Evolutionary conservation across 1,140 invertebrate species (phyloP), one percentile per base, ranked within the genome.

Genomic region (Achroia grisella): DNA sequence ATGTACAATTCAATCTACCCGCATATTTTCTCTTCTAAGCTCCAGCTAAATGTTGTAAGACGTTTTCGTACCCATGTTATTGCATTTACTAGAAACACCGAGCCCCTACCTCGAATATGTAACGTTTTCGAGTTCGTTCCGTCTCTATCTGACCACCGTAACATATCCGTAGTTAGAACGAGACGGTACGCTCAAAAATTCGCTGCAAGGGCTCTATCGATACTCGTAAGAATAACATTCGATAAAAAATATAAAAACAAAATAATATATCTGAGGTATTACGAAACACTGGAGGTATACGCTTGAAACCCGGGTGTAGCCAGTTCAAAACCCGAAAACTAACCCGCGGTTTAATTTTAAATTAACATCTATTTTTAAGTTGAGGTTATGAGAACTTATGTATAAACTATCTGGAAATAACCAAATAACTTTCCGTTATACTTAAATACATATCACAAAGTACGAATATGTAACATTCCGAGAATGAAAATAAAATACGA

Each of bases 1-100:
- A 84, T 84, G 71, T 82, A 84, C 78, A 82, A 79, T 76, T 85
- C 72, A 68, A 67, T 51, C 80, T 85, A 85, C 76, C 80, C 76
- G 76, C 78, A 75, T 78, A 62, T 71, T 68, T 66, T 63, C 62
- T 57, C 51, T 56, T 66, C 69, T 82, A 79, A 80, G 76, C 78
- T 82, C 73, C 66, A 52, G 52, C 56, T 62, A 56, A 37, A 37
- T 37, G 15, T 4, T 37, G 14, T 15, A n/a, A 6, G 39, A 23
- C 15, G 37, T 42, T 33, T 52, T 52, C 36, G 11, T 23, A 33
- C 37, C 28, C 27, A 37, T 23, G 27, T 48, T 43, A 15, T 15
- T 35, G 13, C 29, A 28, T 36, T 28, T 39, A 46, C 67, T 71
- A 73, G 62, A 63, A 65, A 62, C n/a, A 71, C 62, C 6, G 17